phyloP scores from a whole-genome alignment of 30 jellyfish, hydroid and myxozoan genomes.

The Sanderia malayensis region DNA sequence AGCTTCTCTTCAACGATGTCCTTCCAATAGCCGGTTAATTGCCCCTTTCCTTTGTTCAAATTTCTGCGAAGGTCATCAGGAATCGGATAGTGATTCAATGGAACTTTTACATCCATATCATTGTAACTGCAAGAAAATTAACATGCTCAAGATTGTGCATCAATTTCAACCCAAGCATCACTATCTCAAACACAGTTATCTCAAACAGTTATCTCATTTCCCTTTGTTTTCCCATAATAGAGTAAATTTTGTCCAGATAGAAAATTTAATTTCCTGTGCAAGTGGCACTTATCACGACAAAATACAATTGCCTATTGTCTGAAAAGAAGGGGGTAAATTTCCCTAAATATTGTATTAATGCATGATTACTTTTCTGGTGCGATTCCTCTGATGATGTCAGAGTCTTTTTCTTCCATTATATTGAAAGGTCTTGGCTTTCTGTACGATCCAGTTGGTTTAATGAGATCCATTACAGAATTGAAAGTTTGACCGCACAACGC shows the following conservation, averaged over 20 bases:
- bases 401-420: background rate
- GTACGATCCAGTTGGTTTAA: constrained; percentile 9
- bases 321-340: too few relatives aligned
- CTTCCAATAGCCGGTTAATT: constrained; percentile 4
- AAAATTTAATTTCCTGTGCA: too few relatives aligned
- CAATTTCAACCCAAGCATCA: too few relatives aligned
- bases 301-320: too few relatives aligned
- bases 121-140: too few relatives aligned
- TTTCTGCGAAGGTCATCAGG: constrained; percentile 44
- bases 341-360: too few relatives aligned
- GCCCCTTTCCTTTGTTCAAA: constrained; percentile 35
- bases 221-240: too few relatives aligned
- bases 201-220: too few relatives aligned
- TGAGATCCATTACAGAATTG: background rate
- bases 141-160: too few relatives aligned
- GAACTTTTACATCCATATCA: background rate
- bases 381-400: background rate
- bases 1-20: background rate
- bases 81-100: background rate
- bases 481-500: background rate
- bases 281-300: too few relatives aligned
- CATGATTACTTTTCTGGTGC: constrained; percentile 6
- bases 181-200: too few relatives aligned
- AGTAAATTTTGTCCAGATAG: too few relatives aligned
- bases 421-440: background rate